These are phyloP conservation scores for Lepidurus packardi DNA, from an alignment of 1,140 invertebrate genomes.

Conservation along the genomic window DNA sequence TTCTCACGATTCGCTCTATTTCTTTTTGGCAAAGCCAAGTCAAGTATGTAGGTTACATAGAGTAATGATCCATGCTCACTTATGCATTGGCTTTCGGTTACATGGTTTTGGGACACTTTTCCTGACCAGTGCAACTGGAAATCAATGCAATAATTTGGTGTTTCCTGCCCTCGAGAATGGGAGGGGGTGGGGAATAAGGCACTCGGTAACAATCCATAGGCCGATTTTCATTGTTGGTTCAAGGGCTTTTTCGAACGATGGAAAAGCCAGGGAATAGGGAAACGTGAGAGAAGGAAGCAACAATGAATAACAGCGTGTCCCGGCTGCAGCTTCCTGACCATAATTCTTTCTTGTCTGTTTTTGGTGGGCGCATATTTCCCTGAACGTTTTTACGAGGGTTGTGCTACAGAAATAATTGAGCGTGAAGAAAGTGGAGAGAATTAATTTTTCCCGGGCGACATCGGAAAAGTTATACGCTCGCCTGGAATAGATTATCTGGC, in stretches of 20 bases:
- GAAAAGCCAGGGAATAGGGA: neutral
- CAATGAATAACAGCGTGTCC: neutral
- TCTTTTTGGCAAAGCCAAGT: neutral
- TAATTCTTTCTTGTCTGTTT: neutral
- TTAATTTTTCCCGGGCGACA: constrained; percentile 17
- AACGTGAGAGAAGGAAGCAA: neutral
- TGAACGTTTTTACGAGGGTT: neutral
- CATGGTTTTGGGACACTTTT: neutral
- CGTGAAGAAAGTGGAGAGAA: constrained; percentile 17
- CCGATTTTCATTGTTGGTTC: constrained; percentile 4
- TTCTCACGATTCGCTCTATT: constrained; percentile 11
- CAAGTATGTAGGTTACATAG: neutral
- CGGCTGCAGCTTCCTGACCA: neutral
- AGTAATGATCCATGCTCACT: constrained; percentile 16
- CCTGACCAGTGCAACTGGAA: neutral
- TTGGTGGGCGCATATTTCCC: neutral
- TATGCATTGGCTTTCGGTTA: neutral
- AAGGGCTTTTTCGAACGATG: neutral
- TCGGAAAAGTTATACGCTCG: neutral
- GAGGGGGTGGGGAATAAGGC: neutral
- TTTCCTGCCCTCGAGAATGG: neutral
- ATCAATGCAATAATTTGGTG: neutral
- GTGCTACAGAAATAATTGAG: constrained; percentile 1
- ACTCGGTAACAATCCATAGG: neutral
- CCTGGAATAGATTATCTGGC: constrained; percentile 13